phyloP scores from a whole-genome alignment of 2,888 invertebrate species.

The Cloeon dipterum region DNA sequence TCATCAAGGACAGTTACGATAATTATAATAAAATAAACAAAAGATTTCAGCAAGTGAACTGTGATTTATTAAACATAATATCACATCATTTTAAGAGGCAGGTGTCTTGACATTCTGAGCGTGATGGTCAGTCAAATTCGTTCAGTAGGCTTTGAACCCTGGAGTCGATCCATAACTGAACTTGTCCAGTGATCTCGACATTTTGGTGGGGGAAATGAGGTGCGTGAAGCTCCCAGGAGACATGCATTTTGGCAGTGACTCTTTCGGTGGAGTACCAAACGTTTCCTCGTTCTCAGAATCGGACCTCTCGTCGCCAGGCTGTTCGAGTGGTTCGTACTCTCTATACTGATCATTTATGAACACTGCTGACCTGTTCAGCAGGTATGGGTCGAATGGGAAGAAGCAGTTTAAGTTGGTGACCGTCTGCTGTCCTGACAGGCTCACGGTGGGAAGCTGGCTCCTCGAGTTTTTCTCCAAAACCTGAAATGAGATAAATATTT shows the following conservation, averaged over 20 bases:
- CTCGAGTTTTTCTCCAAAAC: conserved; percentile 67
- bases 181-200: conserved; percentile 9
- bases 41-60: too few species aligned
- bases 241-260: conserved; percentile 12
- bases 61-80: too few species aligned
- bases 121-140: too few species aligned
- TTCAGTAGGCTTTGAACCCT: too few species aligned
- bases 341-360: conserved; percentile 23
- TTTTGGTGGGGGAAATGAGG: conserved; percentile 4
- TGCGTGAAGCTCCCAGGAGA: conserved; percentile 10
- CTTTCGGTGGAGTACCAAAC: conserved; percentile 6
- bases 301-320: neutral
- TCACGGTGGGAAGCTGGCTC: conserved; percentile 29
- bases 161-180: conserved; percentile 22
- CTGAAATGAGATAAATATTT: too few species aligned
- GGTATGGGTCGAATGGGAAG: conserved; percentile 82
- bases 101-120: too few species aligned
- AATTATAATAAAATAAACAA: too few species aligned
- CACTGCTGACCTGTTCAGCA: conserved; percentile 33
- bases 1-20: too few species aligned
- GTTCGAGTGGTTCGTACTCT: conserved; percentile 20
- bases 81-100: too few species aligned
- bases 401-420: conserved; percentile 35
- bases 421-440: conserved; percentile 16
- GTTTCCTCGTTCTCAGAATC: conserved; percentile 11